phyloP scores from a whole-genome alignment of 1,140 invertebrate species.

The Drosophila sturtevanti region DNA sequence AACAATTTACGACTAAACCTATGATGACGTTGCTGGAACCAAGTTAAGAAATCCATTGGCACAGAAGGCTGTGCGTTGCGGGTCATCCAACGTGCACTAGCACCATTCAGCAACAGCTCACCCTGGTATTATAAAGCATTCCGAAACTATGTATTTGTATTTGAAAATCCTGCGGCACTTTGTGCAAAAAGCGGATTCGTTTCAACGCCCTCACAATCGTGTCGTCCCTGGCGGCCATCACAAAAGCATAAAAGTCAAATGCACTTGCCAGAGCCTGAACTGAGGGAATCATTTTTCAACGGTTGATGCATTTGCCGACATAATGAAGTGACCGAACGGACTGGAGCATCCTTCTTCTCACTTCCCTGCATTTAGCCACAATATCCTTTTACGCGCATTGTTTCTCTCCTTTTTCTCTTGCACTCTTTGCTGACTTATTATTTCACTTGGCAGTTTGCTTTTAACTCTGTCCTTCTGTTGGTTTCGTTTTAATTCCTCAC shows the following conservation, averaged over 20 bases:
- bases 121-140: constrained; percentile 48
- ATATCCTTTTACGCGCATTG: constrained; percentile 64
- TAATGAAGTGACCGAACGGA: constrained; percentile 62
- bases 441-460: constrained; percentile 58
- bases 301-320: constrained; percentile 73
- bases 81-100: constrained; percentile 51
- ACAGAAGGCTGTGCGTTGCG: constrained; percentile 22
- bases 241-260: constrained; percentile 78
- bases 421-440: constrained; percentile 58
- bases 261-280: constrained; percentile 52
- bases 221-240: constrained; percentile 39
- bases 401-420: constrained; percentile 20
- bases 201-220: constrained; percentile 66
- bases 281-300: constrained; percentile 78
- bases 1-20: constrained; percentile 78
- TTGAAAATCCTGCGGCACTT: constrained; percentile 73
- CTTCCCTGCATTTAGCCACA: constrained; percentile 59
- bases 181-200: constrained; percentile 74
- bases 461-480: constrained; percentile 36
- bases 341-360: constrained; percentile 10
- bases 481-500: constrained; percentile 42
- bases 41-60: neutral
- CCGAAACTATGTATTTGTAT: constrained; percentile 63
- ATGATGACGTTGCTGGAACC: constrained; percentile 68
- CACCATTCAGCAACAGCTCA: constrained; percentile 33